A percentile compares a stretch with the other conserved stretches of the same genome.
These are phyloP conservation scores for Dendrolimus houi DNA, from an alignment of 2,888 invertebrate species.

Conservation along the genomic window DNA sequence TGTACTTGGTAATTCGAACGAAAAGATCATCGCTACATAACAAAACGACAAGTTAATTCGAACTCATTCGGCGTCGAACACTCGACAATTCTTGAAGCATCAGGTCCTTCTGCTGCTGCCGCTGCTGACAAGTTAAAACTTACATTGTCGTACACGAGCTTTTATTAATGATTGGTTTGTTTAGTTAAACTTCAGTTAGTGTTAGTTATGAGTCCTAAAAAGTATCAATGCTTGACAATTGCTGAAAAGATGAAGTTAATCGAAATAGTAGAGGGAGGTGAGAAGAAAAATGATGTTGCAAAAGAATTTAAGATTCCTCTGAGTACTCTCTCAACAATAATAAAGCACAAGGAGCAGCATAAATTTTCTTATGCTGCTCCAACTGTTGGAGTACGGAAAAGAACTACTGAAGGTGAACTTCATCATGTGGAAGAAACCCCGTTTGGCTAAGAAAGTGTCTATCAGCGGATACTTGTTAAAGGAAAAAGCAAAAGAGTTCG, in stretches of 20 bases:
- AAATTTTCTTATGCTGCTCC: constrained; percentile 8
- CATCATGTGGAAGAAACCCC: constrained; percentile 15
- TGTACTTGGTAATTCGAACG: constrained; percentile 6
- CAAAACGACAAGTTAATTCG: constrained; percentile 14
- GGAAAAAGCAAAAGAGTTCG: constrained; percentile 12
- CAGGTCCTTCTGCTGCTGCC: no score
- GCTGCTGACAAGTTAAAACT: no score
- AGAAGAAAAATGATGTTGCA: constrained; percentile 12
- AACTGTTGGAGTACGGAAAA: constrained; percentile 14
- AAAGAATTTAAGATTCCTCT: constrained; percentile 9
- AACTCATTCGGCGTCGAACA: no score
- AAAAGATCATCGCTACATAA: constrained; percentile 7
- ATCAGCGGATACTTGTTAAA: constrained; percentile 11
- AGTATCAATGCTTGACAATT: constrained; percentile 12
- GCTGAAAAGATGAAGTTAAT: constrained; percentile 13
- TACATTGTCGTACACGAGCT: no score
- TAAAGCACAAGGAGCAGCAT: constrained; percentile 12
- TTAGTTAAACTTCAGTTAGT: constrained; percentile 8
- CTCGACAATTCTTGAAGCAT: no score
- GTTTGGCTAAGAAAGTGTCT: constrained; percentile 14
- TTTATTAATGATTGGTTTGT: constrained; percentile 1
- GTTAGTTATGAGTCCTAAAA: constrained; percentile 10
- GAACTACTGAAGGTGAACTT: constrained; percentile 15
- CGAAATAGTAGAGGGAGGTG: constrained; percentile 11
- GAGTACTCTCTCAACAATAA: constrained; percentile 12